Evolutionary conservation across 2,113 vertebrate species (phyloP), one percentile per base, ranked within the genome.

Genomic region (Pygoscelis adeliae): DNA sequence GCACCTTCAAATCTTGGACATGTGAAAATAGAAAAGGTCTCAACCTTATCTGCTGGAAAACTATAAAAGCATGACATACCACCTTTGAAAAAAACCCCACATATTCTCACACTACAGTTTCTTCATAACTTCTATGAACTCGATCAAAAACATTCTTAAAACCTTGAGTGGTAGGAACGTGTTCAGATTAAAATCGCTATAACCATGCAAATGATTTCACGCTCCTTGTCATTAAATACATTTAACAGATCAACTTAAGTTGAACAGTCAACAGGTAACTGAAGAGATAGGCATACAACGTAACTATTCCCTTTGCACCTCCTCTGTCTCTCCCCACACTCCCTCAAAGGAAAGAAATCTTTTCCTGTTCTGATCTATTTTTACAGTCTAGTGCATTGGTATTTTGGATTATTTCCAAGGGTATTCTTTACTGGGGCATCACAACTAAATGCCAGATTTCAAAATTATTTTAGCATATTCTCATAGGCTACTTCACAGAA

Each of bases 361-460:
- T 95, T 93, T 95, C 95, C 95, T 91, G 70, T 93, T 95, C 96
- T 89, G 77, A 92, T 97, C 95, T 98, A 98, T 98, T 98, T 98
- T 98, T 98, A 98, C 95, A 98, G 96, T 97, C 97, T 96, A 95
- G 94, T 95, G 97, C 97, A 94, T 73, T 96, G 96, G 98, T 97
- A 98, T 97, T 97, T 89, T 97, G 98, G 98, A 98, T 73, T 74
- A 81, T 97, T 96, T 96, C 97, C 98, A 98, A 97, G 40, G 56
- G 70, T 96, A 91, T 97, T 98, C 96, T 98, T 98, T 97, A 97
- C 88, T 84, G 86, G 78, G 87, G 87, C 92, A 97, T 97, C 95
- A 90, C 94, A 98, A 93, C 97, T 96, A 98, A 98, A 97, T 80
- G 96, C 89, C 95, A 97, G 93, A 97, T 97, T 98, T 97, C 97